phyloP scores from a whole-genome alignment of 2,888 invertebrate species.

The Xestia ashworthii region DNA sequence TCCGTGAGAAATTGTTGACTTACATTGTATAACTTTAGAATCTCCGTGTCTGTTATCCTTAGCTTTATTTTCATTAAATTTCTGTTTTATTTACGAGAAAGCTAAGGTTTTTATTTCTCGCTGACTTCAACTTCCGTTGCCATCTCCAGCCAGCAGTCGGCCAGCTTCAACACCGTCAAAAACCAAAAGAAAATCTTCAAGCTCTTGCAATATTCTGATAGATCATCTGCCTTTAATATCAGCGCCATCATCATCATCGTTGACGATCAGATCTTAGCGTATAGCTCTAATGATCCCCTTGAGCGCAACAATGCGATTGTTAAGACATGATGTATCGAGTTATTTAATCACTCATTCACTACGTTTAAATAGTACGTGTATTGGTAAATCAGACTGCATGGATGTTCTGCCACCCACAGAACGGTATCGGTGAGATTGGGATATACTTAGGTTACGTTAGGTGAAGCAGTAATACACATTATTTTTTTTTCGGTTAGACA shows the following conservation, averaged over 20 bases:
- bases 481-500: background rate
- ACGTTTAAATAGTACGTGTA: slow-evolving; percentile 66
- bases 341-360: slow-evolving; percentile 81
- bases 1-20: background rate
- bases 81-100: background rate
- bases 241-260: slow-evolving; percentile 32
- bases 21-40: background rate
- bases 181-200: background rate
- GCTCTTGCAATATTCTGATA: slow-evolving; percentile 20
- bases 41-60: background rate
- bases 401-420: slow-evolving; percentile 76
- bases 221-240: slow-evolving; percentile 39
- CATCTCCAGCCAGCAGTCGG: background rate
- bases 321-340: slow-evolving; percentile 82
- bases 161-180: background rate
- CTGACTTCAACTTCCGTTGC: background rate
- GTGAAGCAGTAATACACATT: background rate
- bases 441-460: slow-evolving; percentile 49
- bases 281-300: slow-evolving; percentile 72
- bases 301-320: slow-evolving; percentile 78
- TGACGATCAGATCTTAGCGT: slow-evolving; percentile 67
- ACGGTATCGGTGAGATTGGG: slow-evolving; percentile 16
- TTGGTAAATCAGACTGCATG: slow-evolving; percentile 74
- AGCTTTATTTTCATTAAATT: background rate
- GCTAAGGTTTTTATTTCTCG: background rate